These are phyloP conservation scores for Hydractinia symbiolongicarpus DNA, from an alignment of 30 jellyfish, hydroid and myxozoan species.

Conservation along the genomic window DNA sequence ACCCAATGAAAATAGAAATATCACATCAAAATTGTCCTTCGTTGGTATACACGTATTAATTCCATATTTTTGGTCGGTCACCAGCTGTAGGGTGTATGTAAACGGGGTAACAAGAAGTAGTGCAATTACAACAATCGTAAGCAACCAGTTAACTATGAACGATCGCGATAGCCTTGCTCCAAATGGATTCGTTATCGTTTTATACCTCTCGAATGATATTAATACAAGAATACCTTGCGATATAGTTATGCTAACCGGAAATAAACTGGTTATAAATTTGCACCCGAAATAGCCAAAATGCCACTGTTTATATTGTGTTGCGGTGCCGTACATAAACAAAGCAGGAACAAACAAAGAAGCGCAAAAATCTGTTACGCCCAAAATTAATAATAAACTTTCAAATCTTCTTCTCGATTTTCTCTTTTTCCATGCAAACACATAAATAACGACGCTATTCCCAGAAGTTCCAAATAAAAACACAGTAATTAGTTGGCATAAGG, in stretches of 20 bases:
- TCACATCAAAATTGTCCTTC: neutral
- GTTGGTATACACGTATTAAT: conserved; percentile 52
- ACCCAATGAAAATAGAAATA: conserved; percentile 33
- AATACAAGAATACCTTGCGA: conserved; percentile 70
- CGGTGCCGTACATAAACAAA: conserved; percentile 60
- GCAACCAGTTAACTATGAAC: conserved; percentile 20
- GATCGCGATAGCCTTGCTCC: conserved; percentile 27
- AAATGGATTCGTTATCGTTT: conserved; percentile 41
- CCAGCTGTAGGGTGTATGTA: conserved; percentile 41
- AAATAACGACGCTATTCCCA: conserved; percentile 46
- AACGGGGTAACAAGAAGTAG: conserved; percentile 51
- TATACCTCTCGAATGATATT: conserved; percentile 52
- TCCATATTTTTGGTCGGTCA: conserved; percentile 2
- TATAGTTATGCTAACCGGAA: conserved; percentile 52
- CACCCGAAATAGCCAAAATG: conserved; percentile 74
- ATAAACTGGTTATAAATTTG: conserved; percentile 45
- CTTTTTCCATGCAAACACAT: conserved; percentile 38
- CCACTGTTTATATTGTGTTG: conserved; percentile 65
- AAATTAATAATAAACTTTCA: conserved; percentile 29
- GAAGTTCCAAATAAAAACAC: conserved; percentile 46
- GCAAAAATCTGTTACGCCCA: conserved; percentile 50
- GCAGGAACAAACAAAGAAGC: conserved; percentile 54
- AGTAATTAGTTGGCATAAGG: conserved; percentile 22
- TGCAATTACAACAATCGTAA: conserved; percentile 23
- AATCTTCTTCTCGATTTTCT: conserved; percentile 30